Base-by-base conservation (phyloP, 2,113 vertebrate genomes). In the Lethenteron camtschaticum region DNA sequence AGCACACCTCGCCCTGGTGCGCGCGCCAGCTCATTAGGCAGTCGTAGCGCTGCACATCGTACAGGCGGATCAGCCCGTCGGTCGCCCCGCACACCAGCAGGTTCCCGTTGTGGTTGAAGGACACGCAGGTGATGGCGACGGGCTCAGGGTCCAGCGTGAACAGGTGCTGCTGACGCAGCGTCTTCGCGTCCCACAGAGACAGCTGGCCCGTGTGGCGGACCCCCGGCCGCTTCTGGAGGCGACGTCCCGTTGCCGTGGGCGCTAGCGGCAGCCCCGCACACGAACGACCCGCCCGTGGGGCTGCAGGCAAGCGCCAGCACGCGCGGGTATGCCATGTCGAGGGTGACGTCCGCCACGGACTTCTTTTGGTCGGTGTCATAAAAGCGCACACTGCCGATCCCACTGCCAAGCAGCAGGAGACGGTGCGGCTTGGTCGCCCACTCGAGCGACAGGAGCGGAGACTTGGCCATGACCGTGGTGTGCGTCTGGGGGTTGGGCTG, bases 361-460 rank as follows among this genome's bases (percentile, higher is more conserved):
- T 96, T 97, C 84, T 99, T 99, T 1, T 89, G 88, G 55, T 96
- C 90, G 0, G 92, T 97, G 73, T 99, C 94, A 5, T 97, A 97
- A 2, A 99, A 85, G 18, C 87, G 83, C 58, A 99, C 90, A 0
- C 90, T 95, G 5, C 90, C 90, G 0, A 90, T 85, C 0, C 87
- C 90, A 8, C 90, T 96, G 73, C 94, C 94, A 71, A 99, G 78
- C 70, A 99, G 75, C n/a, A 99, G 77, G 86, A 97, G 84, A 71
- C 94, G 78, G 79, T 99, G 87, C 1, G 91, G 86, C 75, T 96
- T 99, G 70, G 90, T 86, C 10, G 92, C 92, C 94, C 94, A 99
- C 73, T 96, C 94, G 72, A 99, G 76, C 57, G 90, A 99, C 56
- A 99, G 83, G 68, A 99, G 77, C 0, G 87, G 88, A n/a, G 90